Evolutionary conservation across 2,888 invertebrate species (phyloP).

Genomic region (Hypomecis atomaria): DNA sequence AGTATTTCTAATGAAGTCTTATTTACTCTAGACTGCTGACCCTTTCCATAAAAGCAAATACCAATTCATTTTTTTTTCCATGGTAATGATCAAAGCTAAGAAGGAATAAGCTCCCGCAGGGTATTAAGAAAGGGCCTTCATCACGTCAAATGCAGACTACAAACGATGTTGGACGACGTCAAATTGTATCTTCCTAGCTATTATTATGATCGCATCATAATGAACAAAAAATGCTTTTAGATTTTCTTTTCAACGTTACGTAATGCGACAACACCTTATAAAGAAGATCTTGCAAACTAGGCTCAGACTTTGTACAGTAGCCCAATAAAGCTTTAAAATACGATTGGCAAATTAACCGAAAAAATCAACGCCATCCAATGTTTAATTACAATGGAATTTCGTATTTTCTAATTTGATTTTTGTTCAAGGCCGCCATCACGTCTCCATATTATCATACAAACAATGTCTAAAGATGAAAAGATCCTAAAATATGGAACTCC

Average conservation of each 20-base stretch:
- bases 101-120: constrained; percentile 17
- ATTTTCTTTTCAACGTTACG: neutral
- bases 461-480: no score
- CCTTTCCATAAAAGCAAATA: neutral
- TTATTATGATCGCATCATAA: neutral
- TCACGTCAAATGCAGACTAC: constrained; percentile 24
- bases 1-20: neutral
- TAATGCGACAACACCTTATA: neutral
- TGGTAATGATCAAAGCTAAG: constrained; percentile 15
- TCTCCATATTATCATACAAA: no score
- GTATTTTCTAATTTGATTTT: no score
- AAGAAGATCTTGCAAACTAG: no score
- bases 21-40: neutral
- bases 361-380: no score
- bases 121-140: constrained; percentile 13
- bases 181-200: constrained; percentile 8
- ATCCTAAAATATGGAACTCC: no score
- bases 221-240: neutral
- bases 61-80: constrained; percentile 6
- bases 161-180: constrained; percentile 4
- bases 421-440: no score
- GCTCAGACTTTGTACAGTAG: no score
- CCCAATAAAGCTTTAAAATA: no score
- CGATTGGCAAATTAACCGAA: no score
- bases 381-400: no score